Evolutionary conservation across 2,888 invertebrate genomes (phyloP).

Genomic region (Cataglyphis altisquamis): DNA sequence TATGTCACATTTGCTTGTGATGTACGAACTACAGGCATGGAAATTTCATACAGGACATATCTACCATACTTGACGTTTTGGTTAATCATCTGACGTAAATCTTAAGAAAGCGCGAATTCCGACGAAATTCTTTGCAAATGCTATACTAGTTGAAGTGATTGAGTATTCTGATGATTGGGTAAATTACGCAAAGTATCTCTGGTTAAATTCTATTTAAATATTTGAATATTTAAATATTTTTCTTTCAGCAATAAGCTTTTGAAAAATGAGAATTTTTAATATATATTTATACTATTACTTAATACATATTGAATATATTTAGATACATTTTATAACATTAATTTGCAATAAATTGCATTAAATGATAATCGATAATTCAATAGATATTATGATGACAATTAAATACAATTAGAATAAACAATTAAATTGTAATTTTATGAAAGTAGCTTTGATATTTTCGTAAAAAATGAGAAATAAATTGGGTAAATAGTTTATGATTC

Average conservation of each 20-base stretch:
- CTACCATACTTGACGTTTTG: not conserved
- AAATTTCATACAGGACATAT: not conserved
- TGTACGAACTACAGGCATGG: not conserved
- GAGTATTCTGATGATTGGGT: not conserved
- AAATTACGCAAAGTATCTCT: not conserved
- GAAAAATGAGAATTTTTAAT: not conserved
- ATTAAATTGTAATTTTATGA: not conserved
- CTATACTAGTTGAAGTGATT: not conserved
- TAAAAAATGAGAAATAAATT: not conserved
- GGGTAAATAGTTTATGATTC: not conserved
- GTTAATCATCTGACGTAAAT: conserved; percentile 5
- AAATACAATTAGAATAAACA: not conserved
- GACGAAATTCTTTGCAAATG: not conserved
- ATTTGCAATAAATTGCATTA: not conserved
- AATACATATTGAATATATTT: too few species aligned
- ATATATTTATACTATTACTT: not conserved
- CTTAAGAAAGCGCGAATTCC: not conserved
- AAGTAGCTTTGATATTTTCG: not conserved
- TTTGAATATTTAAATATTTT: not conserved
- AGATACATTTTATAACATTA: not conserved
- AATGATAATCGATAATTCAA: not conserved
- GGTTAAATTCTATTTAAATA: not conserved
- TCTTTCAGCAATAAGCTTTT: not conserved
- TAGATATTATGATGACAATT: not conserved
- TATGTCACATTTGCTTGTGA: not conserved